These are phyloP conservation scores for Solenodon paradoxus DNA, from an alignment of 2,113 vertebrate species.

Conservation along the genomic window DNA sequence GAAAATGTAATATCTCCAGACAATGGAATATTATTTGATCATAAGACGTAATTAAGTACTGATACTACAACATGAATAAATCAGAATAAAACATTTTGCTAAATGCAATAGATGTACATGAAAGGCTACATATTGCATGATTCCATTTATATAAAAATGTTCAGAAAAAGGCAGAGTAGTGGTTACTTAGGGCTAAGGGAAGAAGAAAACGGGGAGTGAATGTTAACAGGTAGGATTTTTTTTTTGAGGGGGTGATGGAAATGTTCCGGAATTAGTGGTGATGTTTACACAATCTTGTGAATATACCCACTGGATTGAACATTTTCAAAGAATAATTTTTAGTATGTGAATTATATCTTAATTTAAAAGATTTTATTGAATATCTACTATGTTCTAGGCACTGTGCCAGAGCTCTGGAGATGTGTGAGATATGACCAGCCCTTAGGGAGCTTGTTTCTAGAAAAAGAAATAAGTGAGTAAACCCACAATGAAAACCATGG, in stretches of 20 bases:
- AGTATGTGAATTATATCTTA: background rate
- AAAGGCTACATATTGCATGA: background rate
- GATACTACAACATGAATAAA: background rate
- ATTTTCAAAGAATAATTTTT: background rate
- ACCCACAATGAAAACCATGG: background rate
- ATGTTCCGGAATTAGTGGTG: background rate
- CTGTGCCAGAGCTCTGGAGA: background rate
- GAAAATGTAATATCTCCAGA: background rate
- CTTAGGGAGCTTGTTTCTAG: background rate
- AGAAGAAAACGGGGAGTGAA: background rate
- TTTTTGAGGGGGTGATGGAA: background rate
- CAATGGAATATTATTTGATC: background rate
- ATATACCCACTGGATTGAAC: background rate
- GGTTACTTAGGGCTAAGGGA: background rate
- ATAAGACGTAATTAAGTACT: background rate
- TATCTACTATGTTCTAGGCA: background rate
- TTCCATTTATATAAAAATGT: background rate
- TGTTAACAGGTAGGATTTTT: background rate
- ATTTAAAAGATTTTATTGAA: background rate
- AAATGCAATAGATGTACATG: background rate
- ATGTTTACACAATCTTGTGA: background rate
- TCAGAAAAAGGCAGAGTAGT: background rate
- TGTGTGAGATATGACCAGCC: background rate
- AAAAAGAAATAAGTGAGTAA: background rate
- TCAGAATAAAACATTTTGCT: background rate